Evolutionary conservation across 2,797 vertebrate genomes (phyloP).

Genomic region (Graptemys geographica): DNA sequence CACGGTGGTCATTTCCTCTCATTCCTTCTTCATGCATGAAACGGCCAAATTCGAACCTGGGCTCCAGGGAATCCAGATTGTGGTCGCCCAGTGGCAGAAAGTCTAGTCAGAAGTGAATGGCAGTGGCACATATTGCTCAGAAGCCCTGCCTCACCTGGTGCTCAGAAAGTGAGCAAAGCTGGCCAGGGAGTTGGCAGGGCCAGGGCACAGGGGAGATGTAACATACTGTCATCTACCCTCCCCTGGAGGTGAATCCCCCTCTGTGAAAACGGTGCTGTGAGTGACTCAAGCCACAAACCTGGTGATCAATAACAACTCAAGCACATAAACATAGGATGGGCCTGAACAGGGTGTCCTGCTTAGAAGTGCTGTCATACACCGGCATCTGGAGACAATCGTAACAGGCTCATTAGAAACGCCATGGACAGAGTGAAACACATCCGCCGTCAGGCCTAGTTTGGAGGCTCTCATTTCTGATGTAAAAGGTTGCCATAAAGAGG

Average conservation of each 20-base stretch:
- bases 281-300: not conserved
- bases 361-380: not conserved
- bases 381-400: constrained; percentile 5
- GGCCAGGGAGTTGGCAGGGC: not conserved
- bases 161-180: not conserved
- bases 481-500: too few relatives aligned
- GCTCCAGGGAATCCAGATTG: not conserved
- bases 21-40: not conserved
- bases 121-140: not conserved
- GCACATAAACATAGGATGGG: not conserved
- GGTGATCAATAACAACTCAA: not conserved
- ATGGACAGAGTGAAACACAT: constrained; percentile 48
- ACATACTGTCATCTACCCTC: not conserved
- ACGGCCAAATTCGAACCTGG: not conserved
- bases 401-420: constrained; percentile 23
- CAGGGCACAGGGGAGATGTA: rapidly evolving
- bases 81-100: not conserved
- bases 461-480: not conserved
- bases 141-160: not conserved
- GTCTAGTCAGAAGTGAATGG: not conserved
- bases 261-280: not conserved
- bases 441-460: not conserved
- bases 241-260: not conserved
- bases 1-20: not conserved
- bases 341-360: not conserved